phyloP scores from a whole-genome alignment of 2,113 vertebrate species.

The cat (Felis catus) region F.catus_Fca126_mat1.0 CM031415.1:104197001-104197500 shows the following conservation, averaged over 20 bases:
- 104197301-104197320: neutral
- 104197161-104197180: neutral
- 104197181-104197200: neutral
- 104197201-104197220: neutral
- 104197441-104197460: neutral
- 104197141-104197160: neutral
- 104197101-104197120: neutral
- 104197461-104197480: neutral
- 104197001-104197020: neutral
- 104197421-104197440: neutral
- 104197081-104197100: neutral
- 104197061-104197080: neutral
- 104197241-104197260: neutral
- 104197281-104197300: neutral
- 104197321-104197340: neutral
- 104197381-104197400: neutral
- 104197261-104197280: neutral
- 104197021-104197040: neutral
- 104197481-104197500: neutral
- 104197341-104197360: neutral
- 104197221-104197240: neutral
- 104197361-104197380: neutral
- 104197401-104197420: neutral
- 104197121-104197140: neutral
- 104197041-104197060: neutral